phyloP scores from a whole-genome alignment of 2,113 vertebrate species.

The Lophochroa leadbeateri region DNA sequence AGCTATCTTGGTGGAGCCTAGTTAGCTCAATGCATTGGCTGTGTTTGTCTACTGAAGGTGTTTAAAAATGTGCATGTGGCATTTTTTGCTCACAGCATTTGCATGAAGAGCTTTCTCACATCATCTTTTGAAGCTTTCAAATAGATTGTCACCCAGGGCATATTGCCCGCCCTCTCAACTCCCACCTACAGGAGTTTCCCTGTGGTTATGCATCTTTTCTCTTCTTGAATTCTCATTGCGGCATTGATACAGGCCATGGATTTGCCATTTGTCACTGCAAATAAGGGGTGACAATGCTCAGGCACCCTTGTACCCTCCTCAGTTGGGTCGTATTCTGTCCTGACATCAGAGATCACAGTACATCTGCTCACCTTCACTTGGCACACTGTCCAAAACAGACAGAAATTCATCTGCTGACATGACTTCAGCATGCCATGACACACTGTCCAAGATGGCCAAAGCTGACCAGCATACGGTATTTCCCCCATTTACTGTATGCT shows the following conservation, averaged over 20 bases:
- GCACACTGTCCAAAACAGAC: neutral
- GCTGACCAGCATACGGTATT: neutral
- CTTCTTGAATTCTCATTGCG: neutral
- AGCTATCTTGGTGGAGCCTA: neutral
- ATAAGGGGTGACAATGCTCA: neutral
- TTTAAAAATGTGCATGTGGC: constrained; percentile 6
- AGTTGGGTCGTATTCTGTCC: accelerated
- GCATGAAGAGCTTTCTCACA: constrained; percentile 7
- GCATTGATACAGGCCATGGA: neutral
- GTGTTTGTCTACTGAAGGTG: constrained; percentile 12
- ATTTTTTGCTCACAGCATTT: neutral
- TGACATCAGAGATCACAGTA: neutral
- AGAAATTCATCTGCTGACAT: neutral
- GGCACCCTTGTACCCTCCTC: neutral
- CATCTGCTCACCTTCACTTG: neutral
- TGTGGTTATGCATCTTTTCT: neutral
- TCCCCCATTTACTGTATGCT: neutral
- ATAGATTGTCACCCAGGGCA: neutral
- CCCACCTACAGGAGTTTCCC: neutral
- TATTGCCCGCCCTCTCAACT: neutral
- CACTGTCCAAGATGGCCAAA: neutral
- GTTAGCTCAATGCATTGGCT: constrained; percentile 19
- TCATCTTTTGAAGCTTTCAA: neutral
- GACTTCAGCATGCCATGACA: neutral
- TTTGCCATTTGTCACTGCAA: neutral